Evolutionary conservation across 2,797 vertebrate genomes (phyloP).

Genomic region (Xiphorhynchus erythropygius): DNA sequence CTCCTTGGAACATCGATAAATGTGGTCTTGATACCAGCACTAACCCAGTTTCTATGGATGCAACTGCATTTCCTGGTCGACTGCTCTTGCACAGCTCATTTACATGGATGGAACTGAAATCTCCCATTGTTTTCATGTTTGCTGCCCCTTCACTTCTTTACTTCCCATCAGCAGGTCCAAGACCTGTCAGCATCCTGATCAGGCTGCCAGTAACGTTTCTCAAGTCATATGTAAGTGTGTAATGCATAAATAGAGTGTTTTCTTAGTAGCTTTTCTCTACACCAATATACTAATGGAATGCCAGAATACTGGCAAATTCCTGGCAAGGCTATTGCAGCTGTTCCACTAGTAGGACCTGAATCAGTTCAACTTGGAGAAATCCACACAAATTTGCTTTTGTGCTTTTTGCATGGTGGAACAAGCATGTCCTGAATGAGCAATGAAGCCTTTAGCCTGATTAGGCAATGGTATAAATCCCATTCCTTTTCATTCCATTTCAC

Average conservation of each 20-base stretch:
- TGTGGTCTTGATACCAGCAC: neutral
- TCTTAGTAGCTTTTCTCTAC: neutral
- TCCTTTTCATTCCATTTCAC: neutral
- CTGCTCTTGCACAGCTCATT: neutral
- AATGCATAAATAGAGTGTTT: neutral
- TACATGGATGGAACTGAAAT: neutral
- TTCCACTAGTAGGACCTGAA: neutral
- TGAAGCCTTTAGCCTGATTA: neutral
- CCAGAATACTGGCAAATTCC: neutral
- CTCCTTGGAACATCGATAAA: neutral
- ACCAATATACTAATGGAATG: neutral
- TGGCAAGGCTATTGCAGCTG: neutral
- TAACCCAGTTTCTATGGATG: neutral
- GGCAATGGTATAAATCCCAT: neutral
- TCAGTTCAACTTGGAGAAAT: neutral
- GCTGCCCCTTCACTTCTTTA: neutral
- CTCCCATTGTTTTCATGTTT: neutral
- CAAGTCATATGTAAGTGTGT: neutral
- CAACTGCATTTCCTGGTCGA: neutral
- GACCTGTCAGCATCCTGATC: neutral
- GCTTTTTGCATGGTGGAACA: neutral
- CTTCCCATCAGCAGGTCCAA: neutral
- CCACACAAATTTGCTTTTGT: neutral
- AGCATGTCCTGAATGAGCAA: neutral
- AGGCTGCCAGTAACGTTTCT: neutral